Evolutionary conservation across 2,888 invertebrate genomes (phyloP).

Genomic region (Urechis unicinctus): DNA sequence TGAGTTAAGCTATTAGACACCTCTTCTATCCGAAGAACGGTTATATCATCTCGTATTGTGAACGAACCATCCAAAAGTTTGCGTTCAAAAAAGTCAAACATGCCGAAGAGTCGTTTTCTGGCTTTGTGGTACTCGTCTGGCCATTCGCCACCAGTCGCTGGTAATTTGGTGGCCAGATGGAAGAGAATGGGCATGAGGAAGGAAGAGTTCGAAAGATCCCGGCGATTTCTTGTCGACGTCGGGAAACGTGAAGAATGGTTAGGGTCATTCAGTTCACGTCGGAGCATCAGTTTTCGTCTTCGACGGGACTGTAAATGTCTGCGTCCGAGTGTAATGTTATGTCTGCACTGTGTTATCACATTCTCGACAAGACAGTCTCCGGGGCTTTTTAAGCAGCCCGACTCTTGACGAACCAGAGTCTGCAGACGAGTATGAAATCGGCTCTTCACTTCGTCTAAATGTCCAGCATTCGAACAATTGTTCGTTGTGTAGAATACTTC

Average conservation of each 20-base stretch:
- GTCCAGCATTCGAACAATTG: constrained; percentile 9
- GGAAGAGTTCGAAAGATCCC: not conserved
- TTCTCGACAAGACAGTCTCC: constrained; percentile 19
- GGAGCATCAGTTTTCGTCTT: constrained; percentile 4
- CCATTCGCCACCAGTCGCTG: constrained; percentile 16
- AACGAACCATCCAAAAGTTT: constrained; percentile 10
- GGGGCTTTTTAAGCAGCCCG: constrained; percentile 11
- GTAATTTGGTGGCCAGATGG: constrained; percentile 13
- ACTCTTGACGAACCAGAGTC: constrained; percentile 8
- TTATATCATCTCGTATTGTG: constrained; percentile 4
- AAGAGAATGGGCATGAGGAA: constrained; percentile 13
- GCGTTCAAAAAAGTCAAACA: constrained; percentile 19
- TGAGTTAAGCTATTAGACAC: constrained; percentile 15
- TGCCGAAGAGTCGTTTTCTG: constrained; percentile 13
- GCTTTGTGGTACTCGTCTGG: constrained; percentile 22
- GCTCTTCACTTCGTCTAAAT: constrained; percentile 4
- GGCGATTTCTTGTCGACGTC: too few relatives aligned
- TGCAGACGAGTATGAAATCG: constrained; percentile 13
- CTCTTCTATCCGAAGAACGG: constrained; percentile 2
- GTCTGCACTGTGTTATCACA: constrained; percentile 7
- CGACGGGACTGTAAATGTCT: constrained; percentile 3
- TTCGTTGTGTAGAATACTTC: constrained; percentile 15
- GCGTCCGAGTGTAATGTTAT: not conserved
- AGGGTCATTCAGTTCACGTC: not conserved
- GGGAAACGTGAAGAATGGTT: too few relatives aligned